Percentiles rank a stretch among this genome's conserved stretches.
Evolutionary conservation across 2,797 vertebrate genomes (phyloP).

Genomic region (Potorous gilbertii): DNA sequence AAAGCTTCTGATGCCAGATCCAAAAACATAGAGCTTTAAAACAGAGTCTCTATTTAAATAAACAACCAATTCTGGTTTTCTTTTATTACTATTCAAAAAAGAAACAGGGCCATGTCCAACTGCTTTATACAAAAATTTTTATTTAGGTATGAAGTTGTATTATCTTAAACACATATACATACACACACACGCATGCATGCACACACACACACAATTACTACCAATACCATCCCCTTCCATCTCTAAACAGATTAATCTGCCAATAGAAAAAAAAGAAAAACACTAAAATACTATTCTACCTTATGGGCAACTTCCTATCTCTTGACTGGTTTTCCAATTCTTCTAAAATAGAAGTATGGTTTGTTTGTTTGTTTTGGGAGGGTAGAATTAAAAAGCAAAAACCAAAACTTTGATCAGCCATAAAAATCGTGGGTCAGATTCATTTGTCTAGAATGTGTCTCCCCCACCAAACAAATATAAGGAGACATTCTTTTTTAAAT

Average conservation of each 20-base stretch:
- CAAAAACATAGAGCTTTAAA: background rate
- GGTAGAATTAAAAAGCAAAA: background rate
- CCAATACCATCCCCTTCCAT: background rate
- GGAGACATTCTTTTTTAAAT: slow-evolving; percentile 48
- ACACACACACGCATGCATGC: background rate
- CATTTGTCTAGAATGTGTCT: slow-evolving; percentile 8
- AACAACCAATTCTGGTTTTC: background rate
- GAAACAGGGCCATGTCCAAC: background rate
- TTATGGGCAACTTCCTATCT: background rate
- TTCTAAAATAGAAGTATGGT: background rate
- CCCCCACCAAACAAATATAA: background rate
- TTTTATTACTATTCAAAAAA: background rate
- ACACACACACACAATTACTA: background rate
- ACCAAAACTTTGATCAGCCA: background rate
- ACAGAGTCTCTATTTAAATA: background rate
- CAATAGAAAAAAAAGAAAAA: slow-evolving; percentile 15
- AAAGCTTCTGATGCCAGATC: background rate
- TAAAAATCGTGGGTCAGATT: slow-evolving; percentile 17
- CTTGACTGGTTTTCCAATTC: background rate
- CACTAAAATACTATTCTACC: background rate
- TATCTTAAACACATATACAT: background rate
- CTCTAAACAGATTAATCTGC: background rate
- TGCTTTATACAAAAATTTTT: background rate
- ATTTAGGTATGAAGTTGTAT: background rate
- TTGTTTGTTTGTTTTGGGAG: background rate